Conservation (phyloP, 2,797 vertebrate genomes). For the Chromobotia macracanthus region DNA sequence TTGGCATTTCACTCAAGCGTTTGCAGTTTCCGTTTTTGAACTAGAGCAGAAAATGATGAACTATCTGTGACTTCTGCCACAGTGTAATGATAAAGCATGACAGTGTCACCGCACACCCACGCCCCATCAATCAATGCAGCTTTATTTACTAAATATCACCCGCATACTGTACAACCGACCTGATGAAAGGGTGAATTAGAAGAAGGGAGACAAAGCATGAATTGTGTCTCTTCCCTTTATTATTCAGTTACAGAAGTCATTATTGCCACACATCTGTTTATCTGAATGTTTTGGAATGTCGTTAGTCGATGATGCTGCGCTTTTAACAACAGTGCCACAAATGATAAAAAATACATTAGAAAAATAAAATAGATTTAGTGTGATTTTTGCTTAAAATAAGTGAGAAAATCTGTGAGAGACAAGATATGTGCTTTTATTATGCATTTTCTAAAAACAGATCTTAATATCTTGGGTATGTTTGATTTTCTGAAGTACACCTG, state of each 20-base stretch:
- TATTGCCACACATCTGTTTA: conserved; percentile 72
- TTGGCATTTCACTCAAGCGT: conserved; percentile 52
- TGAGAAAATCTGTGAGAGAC: background rate
- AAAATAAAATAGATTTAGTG: background rate
- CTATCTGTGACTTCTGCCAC: conserved; percentile 53
- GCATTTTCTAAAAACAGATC: background rate
- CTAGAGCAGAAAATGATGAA: conserved; percentile 56
- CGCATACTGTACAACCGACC: conserved; percentile 53
- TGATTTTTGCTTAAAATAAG: background rate
- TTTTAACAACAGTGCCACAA: conserved; percentile 25
- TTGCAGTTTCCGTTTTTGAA: conserved; percentile 54
- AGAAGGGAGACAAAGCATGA: conserved; percentile 47
- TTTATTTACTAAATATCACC: conserved; percentile 64
- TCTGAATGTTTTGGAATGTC: conserved; percentile 59
- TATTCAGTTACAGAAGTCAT: conserved; percentile 54
- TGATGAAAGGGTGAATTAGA: conserved; percentile 63
- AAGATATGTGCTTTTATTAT: background rate
- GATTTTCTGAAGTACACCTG: background rate
- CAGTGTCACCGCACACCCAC: conserved; percentile 61
- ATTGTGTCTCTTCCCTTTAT: conserved; percentile 53
- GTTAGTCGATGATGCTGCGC: conserved; percentile 42
- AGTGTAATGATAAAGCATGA: conserved; percentile 51
- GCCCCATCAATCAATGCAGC: conserved; percentile 57
- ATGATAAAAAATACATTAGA: background rate
- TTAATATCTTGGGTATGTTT: background rate